Base-by-base conservation (phyloP, 2,888 invertebrate species). In the Andrena camellia region DNA sequence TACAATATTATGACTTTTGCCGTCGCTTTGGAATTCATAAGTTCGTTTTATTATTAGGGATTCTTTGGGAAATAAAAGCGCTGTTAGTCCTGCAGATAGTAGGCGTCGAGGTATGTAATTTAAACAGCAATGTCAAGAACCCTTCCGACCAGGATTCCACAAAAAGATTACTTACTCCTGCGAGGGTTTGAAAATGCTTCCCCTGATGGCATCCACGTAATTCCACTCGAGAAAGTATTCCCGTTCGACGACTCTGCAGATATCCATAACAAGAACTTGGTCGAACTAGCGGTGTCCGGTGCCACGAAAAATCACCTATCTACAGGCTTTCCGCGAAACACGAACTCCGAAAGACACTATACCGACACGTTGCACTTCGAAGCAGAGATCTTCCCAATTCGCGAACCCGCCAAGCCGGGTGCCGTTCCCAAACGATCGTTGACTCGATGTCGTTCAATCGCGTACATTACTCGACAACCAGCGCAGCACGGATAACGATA, bases 201-300 rank as follows among this genome's bases (percentile, higher is more conserved):
- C 68, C 64, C 75, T 72, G 75, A 68, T 76, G 78, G 42, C 71
- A 62, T 70, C 79, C 83, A 52, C 64, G 75, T 69, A 77, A 81
- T 83, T 72, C 84, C 87, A 78, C 72, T 81, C 67, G 76, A 85
- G 83, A 72, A 76, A 81, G 60, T 81, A 78, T 63, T 64, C 72
- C 63, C 76, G 83, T 66, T 75, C 63, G 33, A 29, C 29, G 33
- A 63, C 62, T 42, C 20, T 59, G 60, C 64, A 72, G 75, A 78
- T 80, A 84, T 86, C 88, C 88, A 86, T 88, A 81, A 79, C 85
- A 76, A 59, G 71, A 64, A 76, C 72, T 73, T 70, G 50, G 50
- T 72, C 62, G n/a, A 57, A 29, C 35, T 48, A 17, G 57, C 33
- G 73, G 63, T 35, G 10, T 63, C 68, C 31, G 48, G 54, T 50